phyloP scores from a whole-genome alignment of 2,797 vertebrate genomes.

The Philypnodon macrostomus region DNA sequence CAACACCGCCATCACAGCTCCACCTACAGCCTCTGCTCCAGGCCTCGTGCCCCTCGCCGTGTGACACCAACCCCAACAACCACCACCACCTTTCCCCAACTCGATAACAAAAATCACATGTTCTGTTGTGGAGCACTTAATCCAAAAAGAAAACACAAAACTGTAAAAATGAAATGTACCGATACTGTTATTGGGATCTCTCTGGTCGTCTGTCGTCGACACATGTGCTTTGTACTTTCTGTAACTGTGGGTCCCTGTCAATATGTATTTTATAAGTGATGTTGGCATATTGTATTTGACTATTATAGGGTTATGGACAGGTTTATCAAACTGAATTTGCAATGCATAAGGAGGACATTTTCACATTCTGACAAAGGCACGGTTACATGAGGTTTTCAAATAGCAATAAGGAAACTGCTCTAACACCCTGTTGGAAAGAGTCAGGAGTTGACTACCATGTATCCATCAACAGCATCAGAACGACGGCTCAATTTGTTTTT shows the following conservation, averaged over 20 bases:
- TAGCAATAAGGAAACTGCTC: conserved; percentile 31
- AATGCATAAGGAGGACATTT: conserved; percentile 18
- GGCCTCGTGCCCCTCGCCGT: conserved; percentile 88
- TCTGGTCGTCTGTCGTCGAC: conserved; percentile 11
- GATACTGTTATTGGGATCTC: conserved; percentile 31
- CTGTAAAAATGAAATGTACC: conserved; percentile 36
- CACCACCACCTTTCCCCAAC: not conserved
- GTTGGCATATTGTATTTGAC: conserved; percentile 33
- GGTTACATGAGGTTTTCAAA: conserved; percentile 5
- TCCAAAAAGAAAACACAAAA: conserved; percentile 15
- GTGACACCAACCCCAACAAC: conserved; percentile 65
- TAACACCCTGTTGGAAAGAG: not conserved
- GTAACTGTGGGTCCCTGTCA: conserved; percentile 30
- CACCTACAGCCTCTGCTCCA: conserved; percentile 80
- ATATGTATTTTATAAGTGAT: conserved; percentile 30
- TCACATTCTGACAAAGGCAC: conserved; percentile 18
- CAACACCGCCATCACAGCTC: conserved; percentile 78
- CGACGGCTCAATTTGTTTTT: conserved; percentile 1
- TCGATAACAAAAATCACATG: not conserved
- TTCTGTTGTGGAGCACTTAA: not conserved
- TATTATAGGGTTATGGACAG: not conserved
- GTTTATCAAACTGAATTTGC: conserved; percentile 16
- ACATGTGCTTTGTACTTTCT: conserved; percentile 33
- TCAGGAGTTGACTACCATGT: not conserved
- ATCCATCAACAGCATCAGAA: conserved; percentile 6